phyloP scores from a whole-genome alignment of 2,113 vertebrate genomes.

The Gadus chalcogrammus region DNA sequence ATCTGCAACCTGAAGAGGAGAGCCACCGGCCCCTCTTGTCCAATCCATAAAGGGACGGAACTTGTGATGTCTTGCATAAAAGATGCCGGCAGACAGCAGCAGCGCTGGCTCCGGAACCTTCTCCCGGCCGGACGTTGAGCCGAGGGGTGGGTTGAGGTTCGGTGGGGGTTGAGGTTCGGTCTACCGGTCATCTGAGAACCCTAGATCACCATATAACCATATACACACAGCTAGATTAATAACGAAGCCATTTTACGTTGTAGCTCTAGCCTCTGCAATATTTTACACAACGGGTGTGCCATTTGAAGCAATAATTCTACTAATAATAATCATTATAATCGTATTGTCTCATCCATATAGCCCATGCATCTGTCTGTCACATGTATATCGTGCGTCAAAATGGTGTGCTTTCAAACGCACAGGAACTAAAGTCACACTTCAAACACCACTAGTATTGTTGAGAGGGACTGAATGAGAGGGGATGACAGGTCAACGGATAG shows the following conservation, averaged over 20 bases:
- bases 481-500: too few species aligned
- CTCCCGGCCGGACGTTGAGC: too few species aligned
- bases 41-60: too few species aligned
- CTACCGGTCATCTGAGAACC: slow-evolving; percentile 31
- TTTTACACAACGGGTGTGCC: slow-evolving; percentile 56
- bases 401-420: slow-evolving; percentile 41
- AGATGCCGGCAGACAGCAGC: slow-evolving; percentile 38
- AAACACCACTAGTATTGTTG: slow-evolving; percentile 29
- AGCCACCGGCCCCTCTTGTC: too few species aligned
- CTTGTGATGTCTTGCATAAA: slow-evolving; percentile 40
- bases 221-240: slow-evolving; percentile 36
- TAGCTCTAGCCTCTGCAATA: slow-evolving; percentile 56
- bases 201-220: slow-evolving; percentile 20
- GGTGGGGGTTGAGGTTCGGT: neutral
- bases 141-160: too few species aligned
- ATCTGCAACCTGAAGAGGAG: too few species aligned
- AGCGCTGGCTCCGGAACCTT: slow-evolving; percentile 21
- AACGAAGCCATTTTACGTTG: slow-evolving; percentile 48
- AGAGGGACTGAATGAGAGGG: too few species aligned
- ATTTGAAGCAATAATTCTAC: slow-evolving; percentile 68
- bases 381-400: slow-evolving; percentile 33
- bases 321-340: slow-evolving; percentile 28
- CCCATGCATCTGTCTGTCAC: slow-evolving; percentile 40
- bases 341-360: slow-evolving; percentile 43
- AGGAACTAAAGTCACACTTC: slow-evolving; percentile 46